Evolutionary conservation across 1,140 invertebrate genomes (phyloP).

Genomic region (Heliconius nattereri): DNA sequence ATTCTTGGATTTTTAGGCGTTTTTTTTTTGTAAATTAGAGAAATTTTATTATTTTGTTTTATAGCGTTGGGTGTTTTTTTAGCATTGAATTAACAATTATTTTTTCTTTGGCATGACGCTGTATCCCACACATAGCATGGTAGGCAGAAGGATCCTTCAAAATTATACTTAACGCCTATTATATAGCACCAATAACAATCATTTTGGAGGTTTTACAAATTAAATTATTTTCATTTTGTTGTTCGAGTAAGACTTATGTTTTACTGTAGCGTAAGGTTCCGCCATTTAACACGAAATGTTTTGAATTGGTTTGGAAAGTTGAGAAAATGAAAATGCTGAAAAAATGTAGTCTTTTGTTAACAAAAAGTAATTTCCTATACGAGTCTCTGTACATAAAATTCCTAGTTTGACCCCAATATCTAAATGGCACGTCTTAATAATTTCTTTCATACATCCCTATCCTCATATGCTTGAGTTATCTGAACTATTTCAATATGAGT

Average conservation of each 20-base stretch:
- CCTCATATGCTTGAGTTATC: conserved; percentile 6
- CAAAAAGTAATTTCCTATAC: background rate
- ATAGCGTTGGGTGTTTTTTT: too few relatives aligned
- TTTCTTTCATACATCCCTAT: background rate
- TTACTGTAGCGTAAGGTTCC: background rate
- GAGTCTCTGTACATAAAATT: background rate
- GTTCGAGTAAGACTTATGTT: too few relatives aligned
- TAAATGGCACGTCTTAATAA: conserved; percentile 13
- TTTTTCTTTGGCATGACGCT: too few relatives aligned
- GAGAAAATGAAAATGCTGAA: background rate
- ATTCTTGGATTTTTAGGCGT: background rate
- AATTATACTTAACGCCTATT: too few relatives aligned
- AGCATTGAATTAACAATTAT: too few relatives aligned
- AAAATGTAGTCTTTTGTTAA: background rate
- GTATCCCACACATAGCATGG: too few relatives aligned
- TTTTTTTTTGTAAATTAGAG: background rate
- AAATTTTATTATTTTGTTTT: too few relatives aligned
- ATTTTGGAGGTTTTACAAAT: too few relatives aligned
- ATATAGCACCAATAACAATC: too few relatives aligned
- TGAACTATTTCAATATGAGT: conserved; percentile 7
- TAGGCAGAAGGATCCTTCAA: too few relatives aligned
- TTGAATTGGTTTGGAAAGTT: too few relatives aligned
- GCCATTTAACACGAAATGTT: background rate
- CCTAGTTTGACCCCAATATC: background rate
- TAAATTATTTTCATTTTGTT: too few relatives aligned